Percentiles rank a stretch among this genome's conserved stretches.
These are phyloP conservation scores for Neomorphus geoffroyi DNA, from an alignment of 2,797 vertebrate species.

Conservation along the genomic window DNA sequence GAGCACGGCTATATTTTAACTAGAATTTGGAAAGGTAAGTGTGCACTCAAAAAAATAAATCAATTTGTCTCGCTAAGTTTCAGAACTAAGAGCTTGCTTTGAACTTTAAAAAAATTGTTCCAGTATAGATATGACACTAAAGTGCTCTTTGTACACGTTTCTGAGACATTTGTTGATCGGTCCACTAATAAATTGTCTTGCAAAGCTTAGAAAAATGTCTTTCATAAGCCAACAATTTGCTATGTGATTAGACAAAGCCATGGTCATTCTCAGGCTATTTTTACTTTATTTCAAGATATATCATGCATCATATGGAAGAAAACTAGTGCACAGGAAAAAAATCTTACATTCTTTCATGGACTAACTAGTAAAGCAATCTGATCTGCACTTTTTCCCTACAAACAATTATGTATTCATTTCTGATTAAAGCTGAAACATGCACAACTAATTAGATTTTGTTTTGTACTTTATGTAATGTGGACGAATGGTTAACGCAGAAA, in stretches of 20 bases:
- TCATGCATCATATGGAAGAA: neutral
- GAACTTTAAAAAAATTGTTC: neutral
- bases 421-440: neutral
- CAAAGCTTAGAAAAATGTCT: neutral
- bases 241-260: neutral
- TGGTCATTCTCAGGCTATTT: neutral
- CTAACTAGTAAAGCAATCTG: neutral
- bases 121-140: neutral
- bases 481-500: neutral
- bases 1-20: neutral
- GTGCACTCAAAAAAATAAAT: neutral
- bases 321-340: neutral
- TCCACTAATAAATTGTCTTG: neutral
- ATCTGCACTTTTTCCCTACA: neutral
- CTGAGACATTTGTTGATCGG: neutral
- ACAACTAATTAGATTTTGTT: neutral
- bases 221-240: neutral
- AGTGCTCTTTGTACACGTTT: neutral
- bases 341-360: neutral
- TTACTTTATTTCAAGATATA: neutral
- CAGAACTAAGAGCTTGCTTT: neutral
- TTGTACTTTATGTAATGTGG: neutral
- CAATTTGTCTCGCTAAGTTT: neutral
- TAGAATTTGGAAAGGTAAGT: neutral
- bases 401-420: neutral